Evolutionary conservation across 2,797 vertebrate genomes (phyloP).

Genomic region (Paratrypauchen microcephalus): DNA sequence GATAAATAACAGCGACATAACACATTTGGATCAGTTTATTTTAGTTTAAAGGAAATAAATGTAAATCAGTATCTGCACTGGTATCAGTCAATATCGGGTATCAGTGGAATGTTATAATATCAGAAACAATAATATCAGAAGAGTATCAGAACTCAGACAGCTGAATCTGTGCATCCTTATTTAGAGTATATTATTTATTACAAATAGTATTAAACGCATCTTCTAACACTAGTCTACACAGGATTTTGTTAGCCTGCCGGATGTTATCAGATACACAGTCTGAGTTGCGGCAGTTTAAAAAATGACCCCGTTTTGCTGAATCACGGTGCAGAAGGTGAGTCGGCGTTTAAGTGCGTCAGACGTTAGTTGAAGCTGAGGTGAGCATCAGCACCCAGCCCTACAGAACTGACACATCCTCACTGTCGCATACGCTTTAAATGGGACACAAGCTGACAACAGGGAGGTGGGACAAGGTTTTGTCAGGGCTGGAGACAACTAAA

Average conservation of each 20-base stretch:
- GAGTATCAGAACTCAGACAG: too few species aligned
- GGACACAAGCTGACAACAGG: neutral
- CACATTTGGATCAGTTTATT: too few species aligned
- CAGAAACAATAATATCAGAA: too few species aligned
- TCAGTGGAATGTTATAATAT: too few species aligned
- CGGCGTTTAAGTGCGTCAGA: conserved; percentile 1
- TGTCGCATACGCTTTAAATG: conserved; percentile 32
- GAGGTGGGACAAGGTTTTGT: neutral
- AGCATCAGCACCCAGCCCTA: conserved; percentile 26
- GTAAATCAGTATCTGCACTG: too few species aligned
- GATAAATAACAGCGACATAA: too few species aligned
- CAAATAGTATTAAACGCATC: neutral
- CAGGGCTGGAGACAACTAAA: too few species aligned
- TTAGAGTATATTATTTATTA: neutral
- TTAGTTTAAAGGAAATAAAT: too few species aligned
- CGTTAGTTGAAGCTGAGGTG: conserved; percentile 12
- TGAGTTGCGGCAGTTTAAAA: neutral
- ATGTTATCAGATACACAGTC: neutral
- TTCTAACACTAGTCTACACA: neutral
- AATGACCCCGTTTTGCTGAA: conserved; percentile 14
- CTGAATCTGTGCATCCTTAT: too few species aligned
- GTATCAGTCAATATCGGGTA: too few species aligned
- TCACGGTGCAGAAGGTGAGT: conserved; percentile 23
- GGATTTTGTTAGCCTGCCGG: neutral
- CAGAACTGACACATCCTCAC: conserved; percentile 27